phyloP scores from a whole-genome alignment of 2,888 invertebrate species.

The Papilio demoleus region DNA sequence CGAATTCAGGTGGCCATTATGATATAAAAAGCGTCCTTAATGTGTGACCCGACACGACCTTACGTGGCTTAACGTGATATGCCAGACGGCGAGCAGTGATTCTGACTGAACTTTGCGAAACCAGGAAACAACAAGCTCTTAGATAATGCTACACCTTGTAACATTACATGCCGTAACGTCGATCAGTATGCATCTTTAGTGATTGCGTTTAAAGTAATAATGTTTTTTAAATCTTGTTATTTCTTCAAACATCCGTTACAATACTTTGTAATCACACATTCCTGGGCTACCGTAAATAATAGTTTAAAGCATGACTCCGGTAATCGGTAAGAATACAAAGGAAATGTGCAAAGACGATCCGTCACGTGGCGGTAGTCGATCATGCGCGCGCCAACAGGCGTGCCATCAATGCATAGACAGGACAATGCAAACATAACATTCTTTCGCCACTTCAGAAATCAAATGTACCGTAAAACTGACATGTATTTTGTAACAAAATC shows the following conservation, averaged over 20 bases:
- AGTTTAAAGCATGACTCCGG: slow-evolving; percentile 22
- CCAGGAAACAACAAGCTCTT: too few species aligned
- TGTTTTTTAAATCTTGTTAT: neutral
- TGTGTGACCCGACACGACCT: too few species aligned
- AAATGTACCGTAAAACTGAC: slow-evolving; percentile 41
- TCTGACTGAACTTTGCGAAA: too few species aligned
- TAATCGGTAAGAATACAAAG: slow-evolving; percentile 31
- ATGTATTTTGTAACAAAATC: slow-evolving; percentile 28
- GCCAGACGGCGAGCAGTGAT: too few species aligned
- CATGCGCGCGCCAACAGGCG: slow-evolving; percentile 49
- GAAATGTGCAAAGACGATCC: slow-evolving; percentile 46
- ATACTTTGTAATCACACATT: slow-evolving; percentile 4
- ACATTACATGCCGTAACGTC: too few species aligned
- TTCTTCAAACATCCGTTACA: neutral
- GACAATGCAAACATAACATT: slow-evolving; percentile 48
- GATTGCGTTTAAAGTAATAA: too few species aligned
- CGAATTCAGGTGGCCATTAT: too few species aligned
- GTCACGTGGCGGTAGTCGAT: slow-evolving; percentile 45
- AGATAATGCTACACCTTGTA: too few species aligned
- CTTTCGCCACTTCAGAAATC: slow-evolving; percentile 41
- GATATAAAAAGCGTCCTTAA: too few species aligned
- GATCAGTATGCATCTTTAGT: too few species aligned
- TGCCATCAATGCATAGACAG: slow-evolving; percentile 46
- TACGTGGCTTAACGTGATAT: too few species aligned
- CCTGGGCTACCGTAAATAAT: slow-evolving; percentile 27